These are phyloP conservation scores for Paracentrotus lividus DNA, from an alignment of 53 echinoderm and acorn worm genomes.

Conservation along the genomic window DNA sequence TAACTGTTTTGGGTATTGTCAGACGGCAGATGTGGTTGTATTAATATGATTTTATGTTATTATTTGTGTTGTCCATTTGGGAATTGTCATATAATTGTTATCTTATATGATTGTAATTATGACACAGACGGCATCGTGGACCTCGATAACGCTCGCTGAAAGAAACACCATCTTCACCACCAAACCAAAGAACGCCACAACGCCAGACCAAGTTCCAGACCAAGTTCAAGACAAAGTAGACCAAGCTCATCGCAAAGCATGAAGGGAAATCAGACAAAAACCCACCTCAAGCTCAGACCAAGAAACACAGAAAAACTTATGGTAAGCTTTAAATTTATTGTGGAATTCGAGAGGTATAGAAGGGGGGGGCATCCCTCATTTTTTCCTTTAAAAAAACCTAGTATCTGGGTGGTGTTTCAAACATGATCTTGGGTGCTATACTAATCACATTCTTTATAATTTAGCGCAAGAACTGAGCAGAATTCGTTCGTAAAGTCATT, in stretches of 20 bases:
- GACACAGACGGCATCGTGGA: conserved; percentile 56
- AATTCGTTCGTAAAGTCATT: too few species aligned
- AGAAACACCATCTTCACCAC: conserved; percentile 38
- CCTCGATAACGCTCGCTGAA: conserved; percentile 34
- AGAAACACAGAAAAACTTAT: conserved; percentile 64
- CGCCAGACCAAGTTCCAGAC: not conserved
- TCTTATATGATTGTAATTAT: not conserved
- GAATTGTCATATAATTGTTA: not conserved
- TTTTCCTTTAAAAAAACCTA: too few species aligned
- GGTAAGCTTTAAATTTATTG: conserved; percentile 17
- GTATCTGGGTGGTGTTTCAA: too few species aligned
- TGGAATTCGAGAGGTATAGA: too few species aligned
- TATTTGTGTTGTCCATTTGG: not conserved
- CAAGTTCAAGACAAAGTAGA: conserved; percentile 45
- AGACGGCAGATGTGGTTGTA: too few species aligned
- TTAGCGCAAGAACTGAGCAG: too few species aligned
- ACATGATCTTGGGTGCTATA: too few species aligned
- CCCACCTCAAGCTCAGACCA: conserved; percentile 3
- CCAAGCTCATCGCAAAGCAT: conserved; percentile 35
- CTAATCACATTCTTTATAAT: too few species aligned
- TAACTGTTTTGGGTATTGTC: too few species aligned
- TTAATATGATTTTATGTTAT: too few species aligned
- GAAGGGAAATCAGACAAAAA: conserved; percentile 36
- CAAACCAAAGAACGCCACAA: conserved; percentile 32
- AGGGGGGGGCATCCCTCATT: too few species aligned